Evolutionary conservation across 1,140 invertebrate species (phyloP), one percentile per base, ranked within the genome.

Genomic region (Hormaphis cornu): DNA sequence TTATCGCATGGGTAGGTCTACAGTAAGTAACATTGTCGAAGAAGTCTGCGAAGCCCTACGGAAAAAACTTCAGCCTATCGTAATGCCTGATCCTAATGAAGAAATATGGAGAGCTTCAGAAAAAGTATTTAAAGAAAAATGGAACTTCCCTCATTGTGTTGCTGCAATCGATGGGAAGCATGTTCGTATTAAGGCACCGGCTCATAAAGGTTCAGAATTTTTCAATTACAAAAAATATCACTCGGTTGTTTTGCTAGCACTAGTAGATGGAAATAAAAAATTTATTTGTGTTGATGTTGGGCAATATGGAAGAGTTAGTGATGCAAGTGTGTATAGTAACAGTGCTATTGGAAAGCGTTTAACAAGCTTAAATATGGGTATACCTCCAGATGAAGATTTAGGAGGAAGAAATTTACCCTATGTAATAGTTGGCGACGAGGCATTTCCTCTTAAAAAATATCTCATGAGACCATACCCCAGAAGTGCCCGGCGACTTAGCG

Each of bases 201-300:
- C 71, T 48, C 73, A 77, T 52, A 72, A 71, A 74, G 76, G 76
- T 58, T 77, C 76, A 9, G 54, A 73, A 16, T 81, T 76, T 71
- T 81, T 76, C 72, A 82, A 82, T 73, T 83, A 82, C 73, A 82
- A 83, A 75, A 74, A 76, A 40, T 74, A 70, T 8, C 74, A 76
- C 73, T 79, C 77, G 70, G 77, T 80, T 61, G 76, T 81, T 50
- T 73, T 81, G 28, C 24, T 80, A 42, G 76, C 76, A 50, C 70
- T 77, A 12, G 76, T 73, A 24, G 74, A 78, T 76, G 69, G 46
- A 50, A 22, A 69, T 54, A 53, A 69, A 22, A 76, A 72, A 70
- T 79, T 80, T 70, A 73, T 76, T 59, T 71, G 72, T 58, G 72
- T 81, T 46, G 79, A 80, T 74, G 74, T 82, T 46, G 79, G 79